phyloP scores from a whole-genome alignment of 2,888 invertebrate species.

The Mycalesis mineus region DNA sequence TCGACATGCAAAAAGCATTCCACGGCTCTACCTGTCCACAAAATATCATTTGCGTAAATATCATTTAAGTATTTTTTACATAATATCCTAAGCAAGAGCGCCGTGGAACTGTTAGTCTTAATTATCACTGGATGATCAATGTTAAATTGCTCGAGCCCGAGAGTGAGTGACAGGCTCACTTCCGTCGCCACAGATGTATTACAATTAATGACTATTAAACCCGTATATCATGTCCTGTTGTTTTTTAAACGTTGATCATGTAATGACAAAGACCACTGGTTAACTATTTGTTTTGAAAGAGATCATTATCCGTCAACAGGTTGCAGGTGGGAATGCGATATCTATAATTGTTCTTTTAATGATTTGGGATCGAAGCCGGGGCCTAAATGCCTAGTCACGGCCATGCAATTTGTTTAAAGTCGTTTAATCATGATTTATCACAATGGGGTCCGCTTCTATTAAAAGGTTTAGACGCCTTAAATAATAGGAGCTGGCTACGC shows the following conservation, averaged over 20 bases:
- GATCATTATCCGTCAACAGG: conserved; percentile 73
- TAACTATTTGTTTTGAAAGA: conserved; percentile 70
- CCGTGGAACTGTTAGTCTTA: not conserved
- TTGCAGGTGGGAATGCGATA: conserved; percentile 75
- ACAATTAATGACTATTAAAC: conserved; percentile 20
- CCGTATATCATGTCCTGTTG: conserved; percentile 17
- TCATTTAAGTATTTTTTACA: no score
- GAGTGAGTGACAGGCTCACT: conserved; percentile 11
- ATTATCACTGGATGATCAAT: conserved; percentile 6
- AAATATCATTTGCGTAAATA: no score
- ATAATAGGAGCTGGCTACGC: conserved; percentile 52
- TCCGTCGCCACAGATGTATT: conserved; percentile 11
- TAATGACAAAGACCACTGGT: conserved; percentile 37
- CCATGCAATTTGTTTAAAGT: conserved; percentile 78
- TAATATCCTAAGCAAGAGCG: not conserved
- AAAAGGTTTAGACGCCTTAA: conserved; percentile 64
- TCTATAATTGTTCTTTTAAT: conserved; percentile 78
- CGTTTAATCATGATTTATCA: conserved; percentile 79
- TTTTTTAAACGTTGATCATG: conserved; percentile 20
- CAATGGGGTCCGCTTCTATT: conserved; percentile 71
- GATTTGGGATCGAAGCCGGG: conserved; percentile 67
- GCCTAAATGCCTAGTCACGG: conserved; percentile 75
- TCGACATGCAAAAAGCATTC: no score
- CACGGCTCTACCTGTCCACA: no score
- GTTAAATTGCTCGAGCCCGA: conserved; percentile 14